Evolutionary conservation across 2,113 vertebrate genomes (phyloP).

Genomic region (Calidris pygmaea): DNA sequence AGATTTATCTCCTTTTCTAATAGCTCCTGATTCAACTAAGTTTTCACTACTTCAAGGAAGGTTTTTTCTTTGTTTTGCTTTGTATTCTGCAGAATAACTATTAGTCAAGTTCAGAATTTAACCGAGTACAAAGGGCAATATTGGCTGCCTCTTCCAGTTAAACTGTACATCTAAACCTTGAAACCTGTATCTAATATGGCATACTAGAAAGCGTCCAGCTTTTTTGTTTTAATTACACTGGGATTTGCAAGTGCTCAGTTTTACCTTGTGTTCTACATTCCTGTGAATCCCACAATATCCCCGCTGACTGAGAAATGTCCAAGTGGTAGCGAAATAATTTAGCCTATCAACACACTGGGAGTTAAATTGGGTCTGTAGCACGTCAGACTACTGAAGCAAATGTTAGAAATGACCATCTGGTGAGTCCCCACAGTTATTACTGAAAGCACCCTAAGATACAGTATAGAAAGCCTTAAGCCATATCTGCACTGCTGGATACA

Average conservation of each 20-base stretch:
- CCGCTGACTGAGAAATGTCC: background rate
- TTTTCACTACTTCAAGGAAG: background rate
- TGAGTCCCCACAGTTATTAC: background rate
- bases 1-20: background rate
- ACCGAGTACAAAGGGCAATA: background rate
- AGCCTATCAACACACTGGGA: background rate
- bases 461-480: background rate
- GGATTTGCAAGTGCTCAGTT: background rate
- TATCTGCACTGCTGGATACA: background rate
- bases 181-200: background rate
- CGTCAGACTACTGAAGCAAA: rapidly evolving
- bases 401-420: background rate
- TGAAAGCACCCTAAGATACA: background rate
- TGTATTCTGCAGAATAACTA: background rate
- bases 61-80: background rate
- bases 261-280: background rate
- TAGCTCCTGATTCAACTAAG: background rate
- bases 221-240: background rate
- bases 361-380: background rate
- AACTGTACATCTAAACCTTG: background rate
- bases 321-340: background rate
- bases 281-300: background rate
- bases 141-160: background rate
- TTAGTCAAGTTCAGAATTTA: background rate
- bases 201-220: background rate